phyloP scores from a whole-genome alignment of 2,113 vertebrate genomes.

The Corythornis cristatus region DNA sequence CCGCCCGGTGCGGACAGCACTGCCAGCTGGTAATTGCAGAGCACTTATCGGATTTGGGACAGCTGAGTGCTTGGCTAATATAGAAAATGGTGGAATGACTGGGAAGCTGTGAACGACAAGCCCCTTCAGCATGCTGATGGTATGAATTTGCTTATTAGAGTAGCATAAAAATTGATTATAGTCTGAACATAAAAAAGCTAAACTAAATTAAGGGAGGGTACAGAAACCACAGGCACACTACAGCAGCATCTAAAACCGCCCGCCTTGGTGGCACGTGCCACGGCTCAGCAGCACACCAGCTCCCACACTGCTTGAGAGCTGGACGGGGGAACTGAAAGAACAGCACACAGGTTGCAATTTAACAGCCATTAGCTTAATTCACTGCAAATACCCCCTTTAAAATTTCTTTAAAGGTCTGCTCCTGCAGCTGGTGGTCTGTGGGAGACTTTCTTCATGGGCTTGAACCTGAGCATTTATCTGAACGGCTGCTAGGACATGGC shows the following conservation, averaged over 20 bases:
- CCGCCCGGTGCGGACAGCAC: fast-evolving
- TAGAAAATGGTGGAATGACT: slow-evolving; percentile 8
- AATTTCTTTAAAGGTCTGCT: background rate
- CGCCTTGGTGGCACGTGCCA: fast-evolving
- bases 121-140: slow-evolving; percentile 39
- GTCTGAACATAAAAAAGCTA: slow-evolving; percentile 51
- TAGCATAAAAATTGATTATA: slow-evolving; percentile 63
- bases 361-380: background rate
- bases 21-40: background rate
- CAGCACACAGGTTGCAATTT: background rate
- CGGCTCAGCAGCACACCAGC: background rate
- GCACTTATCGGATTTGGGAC: background rate
- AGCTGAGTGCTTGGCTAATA: slow-evolving; percentile 16
- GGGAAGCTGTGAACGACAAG: slow-evolving; percentile 35
- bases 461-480: background rate
- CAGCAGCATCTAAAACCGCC: background rate
- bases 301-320: background rate
- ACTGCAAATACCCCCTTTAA: background rate
- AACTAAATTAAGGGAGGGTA: slow-evolving; percentile 54
- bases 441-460: background rate
- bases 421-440: background rate
- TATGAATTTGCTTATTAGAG: slow-evolving; percentile 59
- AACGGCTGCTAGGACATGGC: background rate
- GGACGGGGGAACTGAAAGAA: fast-evolving
- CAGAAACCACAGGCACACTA: background rate